Percentiles rank a stretch among this genome's conserved stretches.
Evolutionary conservation across 2,888 invertebrate genomes (phyloP).

Genomic region (Hemicrepidius hirtus): DNA sequence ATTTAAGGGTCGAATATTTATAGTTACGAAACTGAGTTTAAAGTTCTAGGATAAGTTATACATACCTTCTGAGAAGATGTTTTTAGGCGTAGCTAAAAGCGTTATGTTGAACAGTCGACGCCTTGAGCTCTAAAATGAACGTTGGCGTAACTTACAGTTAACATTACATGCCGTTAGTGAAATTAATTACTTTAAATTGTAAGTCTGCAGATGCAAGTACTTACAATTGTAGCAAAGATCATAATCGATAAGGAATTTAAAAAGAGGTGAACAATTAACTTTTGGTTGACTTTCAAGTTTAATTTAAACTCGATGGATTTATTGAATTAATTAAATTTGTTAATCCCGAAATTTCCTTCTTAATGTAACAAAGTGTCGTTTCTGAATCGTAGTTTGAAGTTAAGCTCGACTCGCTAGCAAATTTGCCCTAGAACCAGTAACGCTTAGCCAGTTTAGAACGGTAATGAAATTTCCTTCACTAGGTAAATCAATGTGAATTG

Average conservation of each 20-base stretch:
- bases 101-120: constrained; percentile 31
- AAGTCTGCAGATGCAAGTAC: constrained; percentile 11
- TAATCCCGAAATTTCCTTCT: constrained; percentile 29
- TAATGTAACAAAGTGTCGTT: constrained; percentile 31
- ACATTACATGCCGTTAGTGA: constrained; percentile 28
- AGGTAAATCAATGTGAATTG: constrained; percentile 50
- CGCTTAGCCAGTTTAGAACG: constrained; percentile 45
- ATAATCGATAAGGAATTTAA: constrained; percentile 6
- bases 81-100: constrained; percentile 23
- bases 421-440: constrained; percentile 37
- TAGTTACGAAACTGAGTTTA: no score
- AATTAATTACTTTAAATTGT: constrained; percentile 35
- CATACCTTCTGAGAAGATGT: neutral
- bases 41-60: neutral
- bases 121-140: constrained; percentile 27
- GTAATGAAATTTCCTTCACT: constrained; percentile 50
- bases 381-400: constrained; percentile 39
- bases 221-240: constrained; percentile 6
- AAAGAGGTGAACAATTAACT: constrained; percentile 22
- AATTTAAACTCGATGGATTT: constrained; percentile 20
- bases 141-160: constrained; percentile 29
- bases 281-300: constrained; percentile 25
- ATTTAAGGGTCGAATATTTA: no score
- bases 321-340: constrained; percentile 34
- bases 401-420: constrained; percentile 25